Percentiles rank a stretch among this genome's conserved stretches.
phyloP scores from a whole-genome alignment of 2,113 vertebrate species.

The Hemicordylus capensis region DNA sequence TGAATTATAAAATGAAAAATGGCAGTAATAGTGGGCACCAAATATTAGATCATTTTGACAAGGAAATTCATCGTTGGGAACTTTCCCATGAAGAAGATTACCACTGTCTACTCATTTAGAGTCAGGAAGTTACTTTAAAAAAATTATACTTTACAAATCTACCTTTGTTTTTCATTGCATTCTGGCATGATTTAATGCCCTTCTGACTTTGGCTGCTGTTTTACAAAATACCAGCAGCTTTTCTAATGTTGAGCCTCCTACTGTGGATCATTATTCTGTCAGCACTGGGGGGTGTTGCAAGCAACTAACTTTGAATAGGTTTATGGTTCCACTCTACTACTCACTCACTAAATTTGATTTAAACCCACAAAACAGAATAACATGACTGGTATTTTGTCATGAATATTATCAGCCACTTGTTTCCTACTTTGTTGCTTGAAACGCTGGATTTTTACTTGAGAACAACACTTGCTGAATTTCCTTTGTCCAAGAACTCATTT shows the following conservation, averaged over 20 bases:
- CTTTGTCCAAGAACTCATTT: neutral
- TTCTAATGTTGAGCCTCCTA: neutral
- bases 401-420: no score
- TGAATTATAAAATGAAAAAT: conserved; percentile 56
- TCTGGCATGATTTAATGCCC: conserved; percentile 28
- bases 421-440: neutral
- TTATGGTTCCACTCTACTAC: conserved; percentile 12
- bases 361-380: neutral
- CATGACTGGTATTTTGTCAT: accelerated
- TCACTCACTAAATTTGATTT: conserved; percentile 20
- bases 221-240: conserved; percentile 35
- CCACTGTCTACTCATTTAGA: conserved; percentile 25
- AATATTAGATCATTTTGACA: conserved; percentile 46
- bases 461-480: neutral
- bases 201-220: conserved; percentile 9
- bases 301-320: conserved; percentile 18
- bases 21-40: conserved; percentile 50
- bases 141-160: conserved; percentile 51
- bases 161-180: conserved; percentile 38
- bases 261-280: conserved; percentile 15
- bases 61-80: conserved; percentile 60
- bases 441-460: accelerated
- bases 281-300: neutral
- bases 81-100: conserved; percentile 40
- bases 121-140: conserved; percentile 51